phyloP scores from a whole-genome alignment of 2,113 vertebrate species.

The Archocentrus centrarchus region DNA sequence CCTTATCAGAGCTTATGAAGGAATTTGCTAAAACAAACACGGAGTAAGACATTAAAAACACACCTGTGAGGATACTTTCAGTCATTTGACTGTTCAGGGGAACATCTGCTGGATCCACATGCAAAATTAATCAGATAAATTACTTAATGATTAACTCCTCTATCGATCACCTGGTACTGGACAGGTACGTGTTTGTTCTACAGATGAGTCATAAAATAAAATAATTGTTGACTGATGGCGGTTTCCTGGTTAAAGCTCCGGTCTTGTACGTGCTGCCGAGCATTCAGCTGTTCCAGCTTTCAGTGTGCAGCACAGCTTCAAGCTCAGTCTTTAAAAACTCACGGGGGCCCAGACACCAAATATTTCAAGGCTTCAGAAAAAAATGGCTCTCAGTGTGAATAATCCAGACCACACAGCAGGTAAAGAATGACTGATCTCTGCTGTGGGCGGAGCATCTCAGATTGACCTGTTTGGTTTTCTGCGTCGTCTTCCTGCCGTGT shows the following conservation, averaged over 20 bases:
- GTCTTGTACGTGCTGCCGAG: background rate
- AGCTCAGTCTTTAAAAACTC: background rate
- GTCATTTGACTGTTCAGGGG: background rate
- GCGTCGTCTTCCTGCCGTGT: no score
- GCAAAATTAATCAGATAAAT: background rate
- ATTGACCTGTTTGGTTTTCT: no score
- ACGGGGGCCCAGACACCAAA: background rate
- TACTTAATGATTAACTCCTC: slow-evolving; percentile 9
- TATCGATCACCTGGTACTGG: background rate
- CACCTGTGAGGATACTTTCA: background rate
- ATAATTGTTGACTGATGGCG: no score
- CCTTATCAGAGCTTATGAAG: background rate
- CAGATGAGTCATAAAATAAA: background rate
- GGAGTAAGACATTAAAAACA: background rate
- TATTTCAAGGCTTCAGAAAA: no score
- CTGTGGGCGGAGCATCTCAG: no score
- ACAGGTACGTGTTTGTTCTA: background rate
- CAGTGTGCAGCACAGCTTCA: no score
- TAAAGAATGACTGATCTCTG: no score
- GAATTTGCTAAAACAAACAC: slow-evolving; percentile 24
- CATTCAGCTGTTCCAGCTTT: background rate
- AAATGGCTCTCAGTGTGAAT: no score
- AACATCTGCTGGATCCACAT: background rate
- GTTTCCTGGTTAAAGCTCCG: background rate
- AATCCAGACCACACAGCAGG: no score